Evolutionary conservation across 2,797 vertebrate species (phyloP), one percentile per base, ranked within the genome.

Genomic region (Protonibea diacanthus): DNA sequence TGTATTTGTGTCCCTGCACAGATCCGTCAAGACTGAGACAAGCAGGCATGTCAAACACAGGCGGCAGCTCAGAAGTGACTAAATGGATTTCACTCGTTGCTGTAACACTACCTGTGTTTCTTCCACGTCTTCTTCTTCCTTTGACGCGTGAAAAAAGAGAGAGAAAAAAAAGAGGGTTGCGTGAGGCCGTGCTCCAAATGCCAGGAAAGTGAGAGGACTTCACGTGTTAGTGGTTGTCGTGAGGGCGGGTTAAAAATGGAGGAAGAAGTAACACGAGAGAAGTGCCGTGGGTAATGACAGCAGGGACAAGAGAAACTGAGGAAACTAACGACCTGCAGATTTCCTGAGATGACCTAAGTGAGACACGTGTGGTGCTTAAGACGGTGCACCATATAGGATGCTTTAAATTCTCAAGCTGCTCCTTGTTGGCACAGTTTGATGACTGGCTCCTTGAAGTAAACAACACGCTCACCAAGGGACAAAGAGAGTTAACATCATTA

Each of bases 41-140:
- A 63, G 61, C 57, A 71, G 51, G 55, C 71, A 75, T 27, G n/a
- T 68, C 38, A 71, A 67, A 40, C 71, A 77, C 76, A 76, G 51
- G 62, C 47, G 69, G 62, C 15, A 55, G 53, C 49, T 76, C 52
- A 61, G 68, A 73, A 6, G 13, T 27, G 64, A 76, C 49, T 77
- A 66, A 33, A 27, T 11, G 3, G 25, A 59, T 71, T 74, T 61
- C 6, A 27, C 14, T 58, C 5, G 3, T 44, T 56, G n/a, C 44
- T 62, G 12, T 66, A 21, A 58, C 29, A 78, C 62, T 88, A 92
- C 90, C 90, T 92, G 88, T 82, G 87, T 88, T 74, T 92, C 88
- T 77, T 90, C 89, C 68, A 85, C 51, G 7, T 89, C 87, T 42
- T 93, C 85, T 80, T 92, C 88, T 47, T 85, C 86, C 83, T 92